Evolutionary conservation across 2,113 vertebrate genomes (phyloP), one percentile per base, ranked within the genome.

Genomic region (Scomber japonicus): DNA sequence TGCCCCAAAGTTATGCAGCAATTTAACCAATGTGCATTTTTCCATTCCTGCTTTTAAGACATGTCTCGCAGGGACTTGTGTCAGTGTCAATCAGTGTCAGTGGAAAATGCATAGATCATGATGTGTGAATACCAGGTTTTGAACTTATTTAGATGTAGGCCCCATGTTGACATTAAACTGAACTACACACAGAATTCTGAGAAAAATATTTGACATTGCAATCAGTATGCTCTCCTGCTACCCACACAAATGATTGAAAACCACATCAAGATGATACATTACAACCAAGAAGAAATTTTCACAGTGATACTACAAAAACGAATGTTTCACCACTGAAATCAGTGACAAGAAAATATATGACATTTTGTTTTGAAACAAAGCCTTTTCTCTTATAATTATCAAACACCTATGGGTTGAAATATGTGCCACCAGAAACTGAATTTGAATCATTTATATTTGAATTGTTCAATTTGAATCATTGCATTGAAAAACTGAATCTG

Each of bases 1-100:
- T 79, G 65, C 16, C 71, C 19, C 13, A n/a, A 6, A 70, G 75
- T 71, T 55, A 70, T 63, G 68, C 7, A 78, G 27, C 10, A 55
- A 31, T 44, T 51, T 63, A 24, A 35, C 8, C 12, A 17, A 45
- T 35, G 49, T 11, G 5, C 16, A n/a, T 48, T 57, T 51, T 55
- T 53, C 5, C 9, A 49, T 16, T 19, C 3, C 9, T 0, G 4
- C 6, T 10, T 44, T 44, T n/a, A 27, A 31, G 30, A 31, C 40
- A 72, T 40, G 10, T 17, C 62, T 14, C 54, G 27, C 63, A 64
- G 63, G 11, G 27, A 13, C n/a, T 27, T 15, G 24, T 5, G 5
- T 0, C 35, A 73, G 21, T 77, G 76, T 84, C 71, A 60, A 3
- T 82, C 57, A 68, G 17, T 30, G 14, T 81, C 5, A 82, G 16